Evolutionary conservation across 2,888 invertebrate species (phyloP), one percentile per base, ranked within the genome.

Genomic region (Abscondita cerata): DNA sequence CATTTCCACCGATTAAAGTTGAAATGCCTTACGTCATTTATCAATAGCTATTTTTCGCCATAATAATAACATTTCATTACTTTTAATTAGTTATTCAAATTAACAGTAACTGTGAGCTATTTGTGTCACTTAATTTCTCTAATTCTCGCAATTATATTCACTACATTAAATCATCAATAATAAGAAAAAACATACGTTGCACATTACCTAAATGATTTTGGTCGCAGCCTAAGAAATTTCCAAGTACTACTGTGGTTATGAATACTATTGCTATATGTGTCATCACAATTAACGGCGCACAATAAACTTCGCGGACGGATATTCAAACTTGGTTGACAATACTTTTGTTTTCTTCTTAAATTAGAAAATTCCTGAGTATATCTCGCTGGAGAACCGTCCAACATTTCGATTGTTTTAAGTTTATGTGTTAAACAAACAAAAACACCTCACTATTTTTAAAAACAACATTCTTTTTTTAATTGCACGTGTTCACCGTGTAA

Each of bases 161-260:
- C 4, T 4, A 25, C 25, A 25, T 25, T 25, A 25, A 25, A 6
- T 25, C 25, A 25, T 25, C 25, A 25, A 6, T 25, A 25, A 25
- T 6, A 25, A 25, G 25, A 25, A 25, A 25, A 25, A n/a, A n/a
- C 6, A 25, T 4, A 25, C 2, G 6, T 25, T 25, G 25, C 6
- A 46, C 46, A 60, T 64, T 76, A 78, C 79, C 79, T 79, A 70
- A 73, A 69, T 20, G 79, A 80, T 66, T 78, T 80, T 12, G 77
- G 77, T 55, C 75, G 71, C 9, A 77, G 78, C 53, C 79, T 73
- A 61, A 79, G 78, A 67, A 80, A 80, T 66, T 79, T 80, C 80
- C 80, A 80, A 12, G 80, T 80, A 68, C 76, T 72, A 68, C 80
- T 79, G 53, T 76, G 76, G 60, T 77, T 76, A 65, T 79, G 78